Conservation (phyloP, 2,113 vertebrate genomes). For the Triplophysa tibetana region DNA sequence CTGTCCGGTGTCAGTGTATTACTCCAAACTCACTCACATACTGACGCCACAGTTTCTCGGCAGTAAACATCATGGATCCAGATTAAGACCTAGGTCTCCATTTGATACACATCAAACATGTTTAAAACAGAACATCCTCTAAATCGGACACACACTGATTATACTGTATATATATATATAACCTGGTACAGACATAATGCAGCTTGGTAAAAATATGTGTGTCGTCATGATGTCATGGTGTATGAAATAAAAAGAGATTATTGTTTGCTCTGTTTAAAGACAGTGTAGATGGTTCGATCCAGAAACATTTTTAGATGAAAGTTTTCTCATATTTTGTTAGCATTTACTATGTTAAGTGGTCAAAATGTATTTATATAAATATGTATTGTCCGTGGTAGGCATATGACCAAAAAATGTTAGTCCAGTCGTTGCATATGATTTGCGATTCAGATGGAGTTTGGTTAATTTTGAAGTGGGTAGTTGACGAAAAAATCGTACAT, state of each 20-base stretch:
- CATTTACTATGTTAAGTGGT: too few relatives aligned
- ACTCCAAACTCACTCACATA: constrained; percentile 10
- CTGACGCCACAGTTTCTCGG: constrained; percentile 7
- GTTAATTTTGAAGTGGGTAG: too few relatives aligned
- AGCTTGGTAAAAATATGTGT: constrained; percentile 1
- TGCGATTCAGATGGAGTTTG: too few relatives aligned
- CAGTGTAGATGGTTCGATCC: too few relatives aligned
- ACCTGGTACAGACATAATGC: background rate
- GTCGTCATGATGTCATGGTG: background rate
- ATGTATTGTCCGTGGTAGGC: too few relatives aligned
- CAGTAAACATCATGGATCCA: background rate
- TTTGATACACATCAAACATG: constrained; percentile 6
- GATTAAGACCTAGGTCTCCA: background rate
- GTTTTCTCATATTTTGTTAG: too few relatives aligned
- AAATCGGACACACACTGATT: background rate
- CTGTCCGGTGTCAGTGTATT: constrained; percentile 31
- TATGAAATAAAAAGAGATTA: background rate
- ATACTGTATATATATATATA: background rate
- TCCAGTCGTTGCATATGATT: too few relatives aligned
- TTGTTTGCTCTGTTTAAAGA: background rate
- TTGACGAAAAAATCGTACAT: too few relatives aligned
- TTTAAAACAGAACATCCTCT: constrained; percentile 18
- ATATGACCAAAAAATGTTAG: too few relatives aligned
- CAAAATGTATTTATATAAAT: too few relatives aligned
- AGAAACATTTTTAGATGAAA: too few relatives aligned